Evolutionary conservation across 2,113 vertebrate species (phyloP).

Genomic region (Podarcis muralis): DNA sequence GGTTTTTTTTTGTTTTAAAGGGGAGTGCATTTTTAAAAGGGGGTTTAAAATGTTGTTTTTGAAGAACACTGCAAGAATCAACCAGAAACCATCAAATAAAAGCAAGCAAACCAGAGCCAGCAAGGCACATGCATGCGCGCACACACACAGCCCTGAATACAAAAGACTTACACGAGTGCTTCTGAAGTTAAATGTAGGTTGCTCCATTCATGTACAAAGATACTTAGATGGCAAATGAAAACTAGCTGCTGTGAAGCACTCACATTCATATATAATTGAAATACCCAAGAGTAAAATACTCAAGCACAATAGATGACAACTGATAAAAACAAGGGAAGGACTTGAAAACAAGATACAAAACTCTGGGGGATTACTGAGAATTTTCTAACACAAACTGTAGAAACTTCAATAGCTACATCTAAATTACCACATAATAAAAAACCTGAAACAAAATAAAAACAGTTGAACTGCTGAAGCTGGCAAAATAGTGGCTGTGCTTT

Average conservation of each 20-base stretch:
- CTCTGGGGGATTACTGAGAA: slow-evolving; percentile 61
- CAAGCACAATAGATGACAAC: slow-evolving; percentile 75
- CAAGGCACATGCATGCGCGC: background rate
- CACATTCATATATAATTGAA: slow-evolving; percentile 81
- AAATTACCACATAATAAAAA: slow-evolving; percentile 70
- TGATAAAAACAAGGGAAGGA: slow-evolving; percentile 73
- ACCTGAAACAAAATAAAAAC: slow-evolving; percentile 53
- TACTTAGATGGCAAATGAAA: slow-evolving; percentile 74
- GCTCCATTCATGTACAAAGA: slow-evolving; percentile 64
- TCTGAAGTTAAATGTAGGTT: slow-evolving; percentile 72
- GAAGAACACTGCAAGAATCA: slow-evolving; percentile 11
- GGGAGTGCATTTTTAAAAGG: background rate
- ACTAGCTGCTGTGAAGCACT: slow-evolving; percentile 63
- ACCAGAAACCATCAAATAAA: slow-evolving; percentile 49
- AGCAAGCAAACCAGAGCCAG: slow-evolving; percentile 41
- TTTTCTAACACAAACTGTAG: slow-evolving; percentile 66
- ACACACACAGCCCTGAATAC: slow-evolving; percentile 26
- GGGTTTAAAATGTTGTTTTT: background rate
- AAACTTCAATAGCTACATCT: slow-evolving; percentile 70
- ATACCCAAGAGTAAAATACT: slow-evolving; percentile 73
- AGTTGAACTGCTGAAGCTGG: slow-evolving; percentile 42
- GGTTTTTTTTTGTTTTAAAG: background rate
- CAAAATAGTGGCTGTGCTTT: slow-evolving; percentile 41
- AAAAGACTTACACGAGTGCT: slow-evolving; percentile 48
- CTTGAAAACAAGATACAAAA: slow-evolving; percentile 72